A percentile compares a stretch with the other conserved stretches of the same genome.
These are phyloP conservation scores for Leucozona laternaria DNA, from an alignment of 2,888 invertebrate genomes.

Conservation along the genomic window DNA sequence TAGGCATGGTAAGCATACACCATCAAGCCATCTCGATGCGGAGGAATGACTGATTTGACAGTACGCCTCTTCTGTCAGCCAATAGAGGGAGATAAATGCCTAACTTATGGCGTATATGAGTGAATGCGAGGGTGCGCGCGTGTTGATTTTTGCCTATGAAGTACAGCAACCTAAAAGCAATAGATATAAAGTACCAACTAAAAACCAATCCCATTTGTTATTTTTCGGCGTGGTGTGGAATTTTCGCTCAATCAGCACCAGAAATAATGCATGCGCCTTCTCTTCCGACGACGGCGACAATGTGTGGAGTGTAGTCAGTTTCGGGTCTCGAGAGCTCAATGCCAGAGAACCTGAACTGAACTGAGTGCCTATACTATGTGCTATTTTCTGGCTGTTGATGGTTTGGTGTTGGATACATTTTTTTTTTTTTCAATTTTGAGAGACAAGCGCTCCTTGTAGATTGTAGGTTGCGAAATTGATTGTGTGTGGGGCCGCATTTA, in stretches of 20 bases:
- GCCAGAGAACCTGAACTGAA: conserved; percentile 47
- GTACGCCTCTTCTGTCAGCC: conserved; percentile 83
- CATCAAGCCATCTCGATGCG: conserved; percentile 75
- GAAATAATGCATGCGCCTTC: conserved; percentile 76
- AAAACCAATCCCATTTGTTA: conserved; percentile 84
- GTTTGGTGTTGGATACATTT: conserved; percentile 58
- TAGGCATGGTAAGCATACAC: conserved; percentile 71
- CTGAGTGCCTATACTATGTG: conserved; percentile 38
- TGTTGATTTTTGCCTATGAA: conserved; percentile 72
- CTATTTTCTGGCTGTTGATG: conserved; percentile 55
- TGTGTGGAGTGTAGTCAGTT: conserved; percentile 39
- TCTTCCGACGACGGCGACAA: conserved; percentile 56
- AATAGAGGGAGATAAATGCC: conserved; percentile 76
- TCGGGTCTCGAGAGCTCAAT: conserved; percentile 39
- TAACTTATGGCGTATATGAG: conserved; percentile 74
- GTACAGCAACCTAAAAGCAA: conserved; percentile 64
- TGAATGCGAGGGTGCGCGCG: conserved; percentile 76
- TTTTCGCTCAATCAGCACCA: conserved; percentile 76
- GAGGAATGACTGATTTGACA: conserved; percentile 83
- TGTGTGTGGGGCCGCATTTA: conserved; percentile 77
- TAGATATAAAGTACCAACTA: conserved; percentile 77
- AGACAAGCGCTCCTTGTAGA: conserved; percentile 75
- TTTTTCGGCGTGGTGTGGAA: conserved; percentile 79
- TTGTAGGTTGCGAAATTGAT: conserved; percentile 75
- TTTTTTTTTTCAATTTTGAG: conserved; percentile 57